Conservation (phyloP, 2,797 vertebrate species). For the Chiropotes sagulatus region DNA sequence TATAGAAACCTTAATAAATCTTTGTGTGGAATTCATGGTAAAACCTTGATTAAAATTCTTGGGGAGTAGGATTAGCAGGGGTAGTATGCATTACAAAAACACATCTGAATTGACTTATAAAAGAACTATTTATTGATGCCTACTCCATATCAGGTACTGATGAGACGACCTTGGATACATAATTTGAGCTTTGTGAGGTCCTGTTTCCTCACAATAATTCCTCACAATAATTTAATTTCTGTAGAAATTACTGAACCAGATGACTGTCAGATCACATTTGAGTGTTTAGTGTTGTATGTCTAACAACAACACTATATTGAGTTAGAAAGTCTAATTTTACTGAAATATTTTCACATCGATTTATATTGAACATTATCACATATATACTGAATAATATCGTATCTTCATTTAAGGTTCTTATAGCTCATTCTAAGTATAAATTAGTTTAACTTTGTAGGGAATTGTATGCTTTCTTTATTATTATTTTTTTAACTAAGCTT, state of each 20-base stretch:
- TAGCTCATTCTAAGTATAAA: background rate
- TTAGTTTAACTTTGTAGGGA: background rate
- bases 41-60: conserved; percentile 18
- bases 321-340: conserved; percentile 32
- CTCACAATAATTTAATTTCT: background rate
- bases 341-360: background rate
- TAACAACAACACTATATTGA: background rate
- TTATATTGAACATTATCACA: background rate
- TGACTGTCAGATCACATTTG: background rate
- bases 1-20: background rate
- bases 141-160: background rate
- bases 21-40: background rate
- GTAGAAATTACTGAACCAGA: background rate
- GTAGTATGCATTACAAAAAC: background rate
- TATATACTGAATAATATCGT: background rate
- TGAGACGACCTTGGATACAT: background rate
- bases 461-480: background rate
- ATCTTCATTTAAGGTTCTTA: background rate
- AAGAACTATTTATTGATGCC: background rate
- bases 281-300: background rate
- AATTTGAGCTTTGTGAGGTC: background rate
- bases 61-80: background rate
- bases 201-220: background rate
- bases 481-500: background rate
- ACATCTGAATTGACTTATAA: background rate